Base-by-base conservation (phyloP, 2,797 vertebrate genomes). In the Falco concolor region DNA sequence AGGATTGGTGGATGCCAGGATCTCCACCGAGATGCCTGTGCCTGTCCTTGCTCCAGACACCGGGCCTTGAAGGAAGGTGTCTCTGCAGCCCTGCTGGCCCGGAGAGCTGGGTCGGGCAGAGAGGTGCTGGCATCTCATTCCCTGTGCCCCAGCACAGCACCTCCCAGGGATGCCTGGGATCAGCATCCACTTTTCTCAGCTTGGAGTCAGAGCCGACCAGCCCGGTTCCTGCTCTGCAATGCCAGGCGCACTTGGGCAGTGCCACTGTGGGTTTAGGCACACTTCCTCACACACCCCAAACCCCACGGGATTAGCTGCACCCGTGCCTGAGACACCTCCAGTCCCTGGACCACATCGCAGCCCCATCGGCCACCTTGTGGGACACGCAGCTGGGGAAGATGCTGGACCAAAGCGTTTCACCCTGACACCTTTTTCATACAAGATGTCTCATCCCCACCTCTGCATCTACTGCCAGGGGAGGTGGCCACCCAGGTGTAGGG, bases 331-430 rank as follows among this genome's bases (percentile, higher is more conserved):
- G 61, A 61, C 8, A 23, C 13, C 22, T 60, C 52, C 5, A 1
- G 24, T 45, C 47, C 53, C 56, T 5, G 2, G 40, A 60, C 7
- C 0, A 6, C 0, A 0, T 40, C 52, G 54, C 16, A 23, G 36
- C 8, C 45, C 12, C 44, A 8, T 3, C 3, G 8, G 44, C 49
- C 4, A 2, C 27, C 40, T 22, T 27, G 8, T 1, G 22, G 30
- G 44, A 40, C 23, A 18, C 0, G 0, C 0, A 2, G 25, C 23
- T 61, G 54, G 30, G 49, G 52, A 80, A 83, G 27, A 34, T 4
- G 12, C 63, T 2, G 2, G 7, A 44, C 30, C 8, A 20, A 52
- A 38, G 9, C 24, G 16, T 47, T 75, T 52, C 34, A 65, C 20
- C 25, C 52, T 1, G 4, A 52, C 28, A 2, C 34, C 8, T 67